These are phyloP conservation scores for Seira sanloemensis DNA, from an alignment of 2,888 invertebrate genomes.

Conservation along the genomic window DNA sequence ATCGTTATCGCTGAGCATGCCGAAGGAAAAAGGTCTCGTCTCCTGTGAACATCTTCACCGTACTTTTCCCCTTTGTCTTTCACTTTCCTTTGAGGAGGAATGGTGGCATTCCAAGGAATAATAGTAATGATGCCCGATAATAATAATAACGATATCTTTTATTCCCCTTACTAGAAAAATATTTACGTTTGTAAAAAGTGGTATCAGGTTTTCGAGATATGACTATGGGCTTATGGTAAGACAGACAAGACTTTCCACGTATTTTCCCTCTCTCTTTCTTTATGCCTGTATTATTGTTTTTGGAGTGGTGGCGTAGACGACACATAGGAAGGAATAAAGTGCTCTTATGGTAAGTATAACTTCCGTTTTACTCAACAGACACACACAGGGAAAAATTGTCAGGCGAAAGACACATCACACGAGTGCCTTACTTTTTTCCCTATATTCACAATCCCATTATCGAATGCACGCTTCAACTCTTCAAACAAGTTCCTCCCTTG, in stretches of 20 bases:
- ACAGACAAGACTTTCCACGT: background rate
- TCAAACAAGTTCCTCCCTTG: slow-evolving; percentile 15
- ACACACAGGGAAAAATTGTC: slow-evolving; percentile 20
- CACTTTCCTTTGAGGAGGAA: background rate
- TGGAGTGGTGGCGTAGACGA: slow-evolving; percentile 29
- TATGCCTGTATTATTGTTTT: slow-evolving; percentile 40
- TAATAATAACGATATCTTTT: background rate
- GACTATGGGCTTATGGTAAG: background rate
- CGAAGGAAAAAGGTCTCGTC: too few relatives aligned
- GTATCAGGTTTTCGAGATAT: background rate
- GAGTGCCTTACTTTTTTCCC: slow-evolving; percentile 32
- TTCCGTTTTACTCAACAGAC: slow-evolving; percentile 36
- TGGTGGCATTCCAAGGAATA: slow-evolving; percentile 19
- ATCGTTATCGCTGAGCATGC: too few relatives aligned
- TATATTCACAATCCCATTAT: slow-evolving; percentile 48
- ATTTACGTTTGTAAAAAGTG: background rate
- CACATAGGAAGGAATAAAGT: slow-evolving; percentile 36
- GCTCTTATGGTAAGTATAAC: slow-evolving; percentile 53
- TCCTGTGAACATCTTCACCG: too few relatives aligned
- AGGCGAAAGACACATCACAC: background rate
- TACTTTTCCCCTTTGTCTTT: background rate
- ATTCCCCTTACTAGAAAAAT: background rate
- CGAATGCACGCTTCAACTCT: slow-evolving; percentile 38
- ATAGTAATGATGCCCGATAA: slow-evolving; percentile 25
- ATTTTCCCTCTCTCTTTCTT: slow-evolving; percentile 25